Evolutionary conservation across 2,113 vertebrate species (phyloP).

Genomic region (Tauraco erythrolophus): DNA sequence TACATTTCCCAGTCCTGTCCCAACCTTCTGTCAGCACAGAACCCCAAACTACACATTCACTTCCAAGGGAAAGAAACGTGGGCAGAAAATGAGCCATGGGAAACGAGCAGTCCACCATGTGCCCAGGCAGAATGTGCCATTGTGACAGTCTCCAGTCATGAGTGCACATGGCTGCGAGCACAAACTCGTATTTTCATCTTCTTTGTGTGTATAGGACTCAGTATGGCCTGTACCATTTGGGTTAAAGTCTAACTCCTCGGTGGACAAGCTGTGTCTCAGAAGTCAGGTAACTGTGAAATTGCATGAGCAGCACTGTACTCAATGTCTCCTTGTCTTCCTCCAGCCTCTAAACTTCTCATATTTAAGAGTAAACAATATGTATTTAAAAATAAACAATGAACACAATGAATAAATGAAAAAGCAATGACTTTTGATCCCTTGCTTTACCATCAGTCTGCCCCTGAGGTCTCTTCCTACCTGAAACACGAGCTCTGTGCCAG

Average conservation of each 20-base stretch:
- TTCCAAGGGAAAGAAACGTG: not conserved
- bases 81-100: not conserved
- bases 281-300: not conserved
- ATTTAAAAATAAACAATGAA: not conserved
- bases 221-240: not conserved
- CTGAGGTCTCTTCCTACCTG: not conserved
- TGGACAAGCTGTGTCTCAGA: not conserved
- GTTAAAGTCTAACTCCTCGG: not conserved
- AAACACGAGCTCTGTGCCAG: not conserved
- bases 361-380: not conserved
- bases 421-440: not conserved
- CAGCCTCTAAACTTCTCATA: not conserved
- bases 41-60: not conserved
- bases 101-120: not conserved
- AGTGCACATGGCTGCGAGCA: not conserved
- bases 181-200: not conserved
- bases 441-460: not conserved
- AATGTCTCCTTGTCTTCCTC: not conserved
- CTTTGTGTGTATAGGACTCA: not conserved
- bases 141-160: not conserved
- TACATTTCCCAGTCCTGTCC: not conserved
- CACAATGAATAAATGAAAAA: not conserved
- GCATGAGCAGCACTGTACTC: not conserved
- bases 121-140: not conserved
- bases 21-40: not conserved